Evolutionary conservation across 2,113 vertebrate genomes (phyloP).

Genomic region (Anthoscopus minutus): DNA sequence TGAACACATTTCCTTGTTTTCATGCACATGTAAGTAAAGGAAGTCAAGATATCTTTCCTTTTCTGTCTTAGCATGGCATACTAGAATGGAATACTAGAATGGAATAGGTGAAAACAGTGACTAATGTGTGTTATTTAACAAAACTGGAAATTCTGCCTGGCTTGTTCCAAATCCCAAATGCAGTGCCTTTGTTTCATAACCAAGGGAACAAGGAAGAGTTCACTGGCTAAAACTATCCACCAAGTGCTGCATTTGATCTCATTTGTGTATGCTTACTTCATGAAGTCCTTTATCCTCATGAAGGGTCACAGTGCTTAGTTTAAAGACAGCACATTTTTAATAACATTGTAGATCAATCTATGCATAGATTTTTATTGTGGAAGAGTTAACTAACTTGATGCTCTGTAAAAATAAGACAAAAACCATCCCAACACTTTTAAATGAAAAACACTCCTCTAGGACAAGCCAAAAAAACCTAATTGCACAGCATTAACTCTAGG

Average conservation of each 20-base stretch:
- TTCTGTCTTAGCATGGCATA: background rate
- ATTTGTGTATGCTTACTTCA: background rate
- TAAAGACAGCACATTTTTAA: background rate
- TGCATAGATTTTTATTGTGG: background rate
- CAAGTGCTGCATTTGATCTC: background rate
- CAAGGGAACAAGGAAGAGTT: background rate
- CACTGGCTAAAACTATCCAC: background rate
- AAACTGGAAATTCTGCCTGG: background rate
- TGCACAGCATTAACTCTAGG: background rate
- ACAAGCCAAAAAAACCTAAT: background rate
- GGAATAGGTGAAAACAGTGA: background rate
- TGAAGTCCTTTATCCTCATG: background rate
- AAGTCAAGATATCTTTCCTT: background rate
- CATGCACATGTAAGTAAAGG: background rate
- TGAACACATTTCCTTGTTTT: constrained; percentile 24
- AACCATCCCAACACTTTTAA: background rate
- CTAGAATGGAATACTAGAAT: background rate
- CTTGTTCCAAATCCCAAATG: background rate
- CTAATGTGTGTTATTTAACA: constrained; percentile 6
- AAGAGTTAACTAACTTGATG: background rate
- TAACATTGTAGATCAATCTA: background rate
- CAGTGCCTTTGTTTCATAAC: background rate
- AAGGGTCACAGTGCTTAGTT: background rate
- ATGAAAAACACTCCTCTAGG: background rate
- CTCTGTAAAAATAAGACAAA: background rate